Evolutionary conservation across 2,113 vertebrate genomes (phyloP), one percentile per base, ranked within the genome.

Genomic region (Oplegnathus fasciatus): DNA sequence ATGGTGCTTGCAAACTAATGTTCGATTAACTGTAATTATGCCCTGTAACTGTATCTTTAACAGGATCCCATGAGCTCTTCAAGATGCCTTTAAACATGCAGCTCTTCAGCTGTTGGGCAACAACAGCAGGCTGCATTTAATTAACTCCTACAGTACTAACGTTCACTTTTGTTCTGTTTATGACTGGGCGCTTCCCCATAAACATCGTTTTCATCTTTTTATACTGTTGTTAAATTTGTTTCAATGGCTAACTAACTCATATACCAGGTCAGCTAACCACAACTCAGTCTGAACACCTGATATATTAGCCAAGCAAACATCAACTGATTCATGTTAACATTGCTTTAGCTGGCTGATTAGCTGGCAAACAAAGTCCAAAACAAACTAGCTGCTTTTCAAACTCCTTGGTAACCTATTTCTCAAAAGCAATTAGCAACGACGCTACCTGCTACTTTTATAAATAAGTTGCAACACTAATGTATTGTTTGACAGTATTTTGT

Each of bases 1-100:
- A 82, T 58, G 79, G 32, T 78, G 76, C n/a, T 66, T 86, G 44
- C 32, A 86, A 66, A 76, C 28, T 18, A 73, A 67, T 44, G 54
- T 46, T 46, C 1, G 0, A 37, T 54, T 22, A 48, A 17, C 24
- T 67, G 48, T 24, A 28, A 76, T 73, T 44, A 58, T 62, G 30
- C 34, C 9, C 20, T 15, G 2, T 78, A 20, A 58, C 9, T 26
- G n/a, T 32, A 17, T 75, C 10, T 17, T 69, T 15, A 50, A 65
- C 11, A 46, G 58, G 14, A 58, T 44, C 37, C 10, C 17, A 32
- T 30, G 0, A 52, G 10, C n/a, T 78, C 20, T 1, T 55, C n/a
- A 57, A 60, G 14, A 61, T 24, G 22, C 69, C 58, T 65, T 83
- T 17, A 86, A 6, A 30, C 18, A 40, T n/a, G 14, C 8, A 42